Conservation (phyloP, 2,113 vertebrate genomes). For the Caranx melampygus region DNA sequence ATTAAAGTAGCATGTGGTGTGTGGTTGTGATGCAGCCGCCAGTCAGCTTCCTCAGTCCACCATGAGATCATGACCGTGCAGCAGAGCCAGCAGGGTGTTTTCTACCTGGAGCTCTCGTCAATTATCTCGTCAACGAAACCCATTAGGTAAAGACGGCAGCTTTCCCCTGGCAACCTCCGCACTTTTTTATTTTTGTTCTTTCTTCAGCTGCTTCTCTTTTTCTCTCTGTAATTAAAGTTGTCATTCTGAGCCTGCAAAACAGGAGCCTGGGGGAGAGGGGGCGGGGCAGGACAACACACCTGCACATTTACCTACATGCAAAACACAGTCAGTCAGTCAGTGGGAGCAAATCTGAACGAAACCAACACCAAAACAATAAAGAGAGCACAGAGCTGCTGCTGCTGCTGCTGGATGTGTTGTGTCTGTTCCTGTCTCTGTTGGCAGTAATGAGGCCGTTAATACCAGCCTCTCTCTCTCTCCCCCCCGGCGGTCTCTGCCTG, state of each 20-base stretch:
- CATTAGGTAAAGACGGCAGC: background rate
- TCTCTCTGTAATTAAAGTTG: slow-evolving; percentile 25
- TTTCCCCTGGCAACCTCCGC: background rate
- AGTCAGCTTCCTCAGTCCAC: background rate
- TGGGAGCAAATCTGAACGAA: background rate
- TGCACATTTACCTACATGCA: background rate
- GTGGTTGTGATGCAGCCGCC: background rate
- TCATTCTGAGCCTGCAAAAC: background rate
- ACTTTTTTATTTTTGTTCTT: slow-evolving; percentile 2
- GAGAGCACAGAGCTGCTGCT: background rate
- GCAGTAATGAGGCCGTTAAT: slow-evolving; percentile 45
- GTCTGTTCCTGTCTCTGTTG: slow-evolving; percentile 12
- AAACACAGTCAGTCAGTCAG: too few species aligned
- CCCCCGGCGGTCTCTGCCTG: slow-evolving; percentile 31
- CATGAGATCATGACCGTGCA: background rate
- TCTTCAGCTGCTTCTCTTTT: slow-evolving; percentile 7
- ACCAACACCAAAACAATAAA: slow-evolving; percentile 6
- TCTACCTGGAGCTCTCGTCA: background rate
- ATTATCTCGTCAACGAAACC: background rate
- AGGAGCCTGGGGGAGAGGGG: background rate
- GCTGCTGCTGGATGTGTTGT: background rate
- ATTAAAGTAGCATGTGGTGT: too few species aligned
- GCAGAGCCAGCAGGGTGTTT: background rate
- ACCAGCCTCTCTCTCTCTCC: background rate
- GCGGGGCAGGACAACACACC: background rate